Percentiles rank a stretch among this genome's conserved stretches.
These are phyloP conservation scores for Acrocephalus scirpaceus DNA, from an alignment of 2,797 vertebrate species.

Conservation along the genomic window DNA sequence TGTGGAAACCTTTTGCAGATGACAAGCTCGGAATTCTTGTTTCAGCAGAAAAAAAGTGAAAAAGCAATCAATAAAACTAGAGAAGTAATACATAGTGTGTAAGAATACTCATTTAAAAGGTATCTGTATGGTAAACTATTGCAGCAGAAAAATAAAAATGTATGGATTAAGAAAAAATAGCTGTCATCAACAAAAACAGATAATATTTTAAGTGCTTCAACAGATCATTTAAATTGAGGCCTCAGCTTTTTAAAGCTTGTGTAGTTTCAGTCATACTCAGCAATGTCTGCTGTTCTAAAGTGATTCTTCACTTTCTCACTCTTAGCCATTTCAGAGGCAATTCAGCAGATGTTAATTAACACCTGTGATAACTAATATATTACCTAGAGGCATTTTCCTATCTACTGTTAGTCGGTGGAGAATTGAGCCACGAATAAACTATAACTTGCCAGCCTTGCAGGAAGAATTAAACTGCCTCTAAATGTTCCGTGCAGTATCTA, in stretches of 20 bases:
- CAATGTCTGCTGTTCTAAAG: not conserved
- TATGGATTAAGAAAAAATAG: not conserved
- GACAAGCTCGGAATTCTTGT: not conserved
- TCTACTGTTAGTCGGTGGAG: not conserved
- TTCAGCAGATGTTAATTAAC: conserved; percentile 12
- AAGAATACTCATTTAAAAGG: not conserved
- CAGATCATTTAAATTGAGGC: not conserved
- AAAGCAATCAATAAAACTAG: not conserved
- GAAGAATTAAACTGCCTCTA: not conserved
- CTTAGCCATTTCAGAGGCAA: not conserved
- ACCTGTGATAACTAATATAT: not conserved
- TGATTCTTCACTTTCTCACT: not conserved
- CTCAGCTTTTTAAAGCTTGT: not conserved
- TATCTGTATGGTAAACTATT: not conserved
- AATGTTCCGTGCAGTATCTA: not conserved
- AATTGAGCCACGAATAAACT: not conserved
- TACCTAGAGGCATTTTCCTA: not conserved
- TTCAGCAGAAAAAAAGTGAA: not conserved
- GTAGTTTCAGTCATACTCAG: not conserved
- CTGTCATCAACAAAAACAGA: not conserved
- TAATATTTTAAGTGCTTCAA: not conserved
- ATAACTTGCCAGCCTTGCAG: not conserved
- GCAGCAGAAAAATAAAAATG: not conserved
- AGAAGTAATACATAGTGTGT: not conserved
- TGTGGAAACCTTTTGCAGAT: not conserved